phyloP scores from a whole-genome alignment of 2,797 vertebrate genomes.

The Balearica regulorum region DNA sequence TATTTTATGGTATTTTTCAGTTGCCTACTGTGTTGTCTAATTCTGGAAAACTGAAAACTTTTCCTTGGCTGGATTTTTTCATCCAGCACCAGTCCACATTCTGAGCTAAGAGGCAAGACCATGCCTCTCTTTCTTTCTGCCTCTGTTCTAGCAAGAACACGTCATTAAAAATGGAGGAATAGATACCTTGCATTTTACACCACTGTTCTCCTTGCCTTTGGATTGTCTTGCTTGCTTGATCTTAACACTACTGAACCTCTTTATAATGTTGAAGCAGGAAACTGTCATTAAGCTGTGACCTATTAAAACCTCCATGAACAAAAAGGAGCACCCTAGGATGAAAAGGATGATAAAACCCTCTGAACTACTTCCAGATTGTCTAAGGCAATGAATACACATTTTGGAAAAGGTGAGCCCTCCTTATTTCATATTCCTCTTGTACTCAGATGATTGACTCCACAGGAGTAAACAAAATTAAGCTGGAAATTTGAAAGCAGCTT shows the following conservation, averaged over 20 bases:
- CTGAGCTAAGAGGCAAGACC: not conserved
- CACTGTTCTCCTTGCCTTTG: not conserved
- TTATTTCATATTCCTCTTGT: not conserved
- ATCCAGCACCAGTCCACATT: not conserved
- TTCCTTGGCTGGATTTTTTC: not conserved
- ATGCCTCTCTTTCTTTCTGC: not conserved
- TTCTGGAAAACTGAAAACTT: not conserved
- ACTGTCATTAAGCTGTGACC: not conserved
- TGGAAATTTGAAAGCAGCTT: constrained; percentile 23
- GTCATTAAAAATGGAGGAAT: not conserved
- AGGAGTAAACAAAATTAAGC: constrained; percentile 1
- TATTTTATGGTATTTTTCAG: not conserved
- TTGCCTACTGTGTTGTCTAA: not conserved
- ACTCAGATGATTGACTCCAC: not conserved
- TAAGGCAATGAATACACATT: not conserved
- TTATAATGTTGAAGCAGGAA: not conserved
- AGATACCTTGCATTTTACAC: not conserved
- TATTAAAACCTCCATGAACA: not conserved
- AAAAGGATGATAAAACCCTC: constrained; percentile 1
- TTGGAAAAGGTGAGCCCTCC: not conserved
- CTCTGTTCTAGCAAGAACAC: not conserved
- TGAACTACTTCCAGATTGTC: not conserved
- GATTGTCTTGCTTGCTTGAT: not conserved
- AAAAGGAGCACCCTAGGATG: not conserved
- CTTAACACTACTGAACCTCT: not conserved